Evolutionary conservation across 23 tunicate genomes (phyloP).

Genomic region (Ciona savignyi): DNA sequence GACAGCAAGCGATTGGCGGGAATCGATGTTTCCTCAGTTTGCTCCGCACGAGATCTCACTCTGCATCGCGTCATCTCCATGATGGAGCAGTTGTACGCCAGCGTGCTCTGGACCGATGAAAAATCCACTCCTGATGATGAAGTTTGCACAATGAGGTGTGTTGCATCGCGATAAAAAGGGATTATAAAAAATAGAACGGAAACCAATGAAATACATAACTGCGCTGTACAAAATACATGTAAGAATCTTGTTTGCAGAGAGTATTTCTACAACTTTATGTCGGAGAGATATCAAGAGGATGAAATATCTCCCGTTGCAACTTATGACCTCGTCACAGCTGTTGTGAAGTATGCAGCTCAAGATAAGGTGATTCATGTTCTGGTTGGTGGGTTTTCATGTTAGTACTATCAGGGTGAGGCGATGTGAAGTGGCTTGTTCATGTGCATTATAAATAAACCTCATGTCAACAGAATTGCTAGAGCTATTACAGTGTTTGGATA

Average conservation of each 20-base stretch:
- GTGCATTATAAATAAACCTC: too few relatives aligned
- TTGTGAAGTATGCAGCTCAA: constrained; percentile 68
- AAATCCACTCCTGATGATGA: constrained; percentile 40
- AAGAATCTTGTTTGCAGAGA: constrained; percentile 59
- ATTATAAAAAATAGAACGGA: too few relatives aligned
- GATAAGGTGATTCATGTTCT: constrained; percentile 83
- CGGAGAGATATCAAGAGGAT: constrained; percentile 83
- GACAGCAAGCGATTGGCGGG: constrained; percentile 75
- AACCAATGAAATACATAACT: too few relatives aligned
- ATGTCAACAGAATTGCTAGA: too few relatives aligned
- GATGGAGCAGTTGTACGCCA: constrained; percentile 69
- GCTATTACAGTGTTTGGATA: too few relatives aligned
- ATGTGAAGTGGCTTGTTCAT: too few relatives aligned
- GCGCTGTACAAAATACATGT: too few relatives aligned
- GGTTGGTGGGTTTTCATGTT: too few relatives aligned
- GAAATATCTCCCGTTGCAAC: constrained; percentile 81
- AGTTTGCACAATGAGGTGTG: constrained; percentile 47
- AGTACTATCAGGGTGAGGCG: too few relatives aligned
- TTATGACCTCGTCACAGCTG: constrained; percentile 65
- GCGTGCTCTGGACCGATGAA: constrained; percentile 75
- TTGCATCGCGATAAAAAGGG: too few relatives aligned
- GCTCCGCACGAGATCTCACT: constrained; percentile 62
- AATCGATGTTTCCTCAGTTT: constrained; percentile 53
- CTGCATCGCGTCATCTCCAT: constrained; percentile 42
- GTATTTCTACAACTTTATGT: constrained; percentile 73